Base-by-base conservation (phyloP, 2,888 invertebrate genomes). In the Lithosia quadra region DNA sequence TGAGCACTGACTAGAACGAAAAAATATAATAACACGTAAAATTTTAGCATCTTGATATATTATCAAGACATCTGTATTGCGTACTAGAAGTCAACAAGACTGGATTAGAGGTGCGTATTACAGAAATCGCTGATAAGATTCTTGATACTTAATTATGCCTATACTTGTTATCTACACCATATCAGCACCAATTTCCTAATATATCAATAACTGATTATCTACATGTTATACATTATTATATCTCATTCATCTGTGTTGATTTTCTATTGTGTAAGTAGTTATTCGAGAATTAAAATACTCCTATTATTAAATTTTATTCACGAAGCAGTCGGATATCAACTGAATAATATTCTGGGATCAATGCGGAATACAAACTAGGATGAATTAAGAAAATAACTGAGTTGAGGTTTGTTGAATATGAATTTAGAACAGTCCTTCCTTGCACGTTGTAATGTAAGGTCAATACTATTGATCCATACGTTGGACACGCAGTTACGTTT, bases 1-100 rank as follows among this genome's bases (percentile, higher is more conserved):
- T 88, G 76, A 49, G 81, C 85, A 78, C 73, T 53, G 0, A 81
- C 78, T 13, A 78, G 65, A 59, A 68, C 66, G 0, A 87, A 60
- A 11, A 79, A 68, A 68, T 67, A 78, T 62, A 84, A 60, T 74
- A 69, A 77, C 9, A 80, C 36, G 18, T 83, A 53, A 13, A 81
- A 70, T 34, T 63, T 70, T n/a, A 76, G 71, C 83, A 81, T 84
- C 73, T 62, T 69, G 15, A 18, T 18, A 39, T 43, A 59, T 21
- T 28, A 33, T 55, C 21, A 34, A 13, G 57, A 36, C 43, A 58
- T 18, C 9, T 24, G 9, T 56, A 59, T 53, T 39, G 43, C 28
- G 39, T 22, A 60, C 39, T 34, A 18, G 9, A 34, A 39, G 28
- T 53, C 13, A 22, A 22, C 64, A n/a, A 60, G 43, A 53, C 36